Evolutionary conservation across 2,888 invertebrate genomes (phyloP), one percentile per base, ranked within the genome.

Genomic region (Sussaba pulchella): DNA sequence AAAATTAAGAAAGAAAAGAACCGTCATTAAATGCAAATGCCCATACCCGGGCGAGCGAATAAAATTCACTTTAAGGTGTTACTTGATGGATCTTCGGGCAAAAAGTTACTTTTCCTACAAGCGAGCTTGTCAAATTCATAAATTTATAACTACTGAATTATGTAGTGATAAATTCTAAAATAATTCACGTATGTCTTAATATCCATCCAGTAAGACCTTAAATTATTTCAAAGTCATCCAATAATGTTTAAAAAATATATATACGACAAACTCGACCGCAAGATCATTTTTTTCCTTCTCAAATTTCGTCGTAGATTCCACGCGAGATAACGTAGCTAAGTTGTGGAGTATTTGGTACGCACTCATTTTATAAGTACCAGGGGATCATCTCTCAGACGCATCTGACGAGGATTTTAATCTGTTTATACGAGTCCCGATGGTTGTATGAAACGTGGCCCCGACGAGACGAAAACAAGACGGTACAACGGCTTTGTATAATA

Each of bases 351-450:
- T 39, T 47, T 19, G n/a, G 17, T 26, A 52, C 17, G 21, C 69
- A 14, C 45, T 54, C 12, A 50, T 17, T 61, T 75, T 10, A 50
- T 43, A 52, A 31, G 31, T 14, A 57, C 5, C 76, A 24, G 50
- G 24, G 50, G 39, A 26, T 61, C 67, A 69, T 52, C 52, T 31
- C 52, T 21, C 19, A 6, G 24, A 43, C 39, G 36, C 39, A 47
- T 59, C 59, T 45, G 57, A 52, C 19, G 36, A 54, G 41, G 10
- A 39, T 2, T n/a, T 31, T 63, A 59, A 69, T 39, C 43, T 41
- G 19, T 63, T 19, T 69, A 31, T 45, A 21, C 52, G 12, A 50
- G 41, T 52, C 63, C 54, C 70, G 54, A 63, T 70, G 43, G 61
- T 41, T 26, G 21, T 21, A 45, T 17, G 10, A 2, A 24, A 47